Conservation (phyloP, 2,888 invertebrate species). For the Metallyticus violacea region DNA sequence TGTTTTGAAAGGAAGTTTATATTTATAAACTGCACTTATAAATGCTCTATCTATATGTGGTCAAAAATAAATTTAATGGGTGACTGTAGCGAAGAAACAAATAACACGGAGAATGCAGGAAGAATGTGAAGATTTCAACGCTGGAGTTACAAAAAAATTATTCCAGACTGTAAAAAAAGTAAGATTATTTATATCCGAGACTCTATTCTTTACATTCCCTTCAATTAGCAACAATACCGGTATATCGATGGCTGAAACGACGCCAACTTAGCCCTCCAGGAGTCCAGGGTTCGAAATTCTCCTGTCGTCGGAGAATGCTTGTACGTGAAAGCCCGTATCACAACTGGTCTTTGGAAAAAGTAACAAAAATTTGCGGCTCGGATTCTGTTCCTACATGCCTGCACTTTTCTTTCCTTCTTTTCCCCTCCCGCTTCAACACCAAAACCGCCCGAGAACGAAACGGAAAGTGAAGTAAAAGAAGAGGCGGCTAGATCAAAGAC, state of each 20-base stretch:
- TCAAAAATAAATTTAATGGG: too few species aligned
- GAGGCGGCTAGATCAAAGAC: conserved; percentile 2
- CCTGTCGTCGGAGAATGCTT: not conserved
- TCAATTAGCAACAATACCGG: not conserved
- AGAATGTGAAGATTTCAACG: not conserved
- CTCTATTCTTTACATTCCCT: not conserved
- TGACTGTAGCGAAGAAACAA: not conserved
- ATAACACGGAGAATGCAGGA: not conserved
- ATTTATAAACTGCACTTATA: too few species aligned
- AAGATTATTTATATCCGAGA: not conserved
- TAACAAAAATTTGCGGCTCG: not conserved
- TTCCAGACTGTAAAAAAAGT: not conserved
- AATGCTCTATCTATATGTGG: too few species aligned
- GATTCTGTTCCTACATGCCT: not conserved
- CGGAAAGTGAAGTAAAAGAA: too few species aligned
- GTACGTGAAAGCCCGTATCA: not conserved
- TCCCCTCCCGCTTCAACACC: not conserved
- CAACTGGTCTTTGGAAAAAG: not conserved
- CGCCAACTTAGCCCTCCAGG: not conserved
- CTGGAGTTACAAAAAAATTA: not conserved
- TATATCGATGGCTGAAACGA: not conserved
- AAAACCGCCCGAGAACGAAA: not conserved
- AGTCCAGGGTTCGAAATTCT: not conserved
- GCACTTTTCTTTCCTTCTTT: not conserved
- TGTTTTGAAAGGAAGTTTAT: too few species aligned